Evolutionary conservation across 2,888 invertebrate genomes (phyloP).

Genomic region (Noctua pronuba): DNA sequence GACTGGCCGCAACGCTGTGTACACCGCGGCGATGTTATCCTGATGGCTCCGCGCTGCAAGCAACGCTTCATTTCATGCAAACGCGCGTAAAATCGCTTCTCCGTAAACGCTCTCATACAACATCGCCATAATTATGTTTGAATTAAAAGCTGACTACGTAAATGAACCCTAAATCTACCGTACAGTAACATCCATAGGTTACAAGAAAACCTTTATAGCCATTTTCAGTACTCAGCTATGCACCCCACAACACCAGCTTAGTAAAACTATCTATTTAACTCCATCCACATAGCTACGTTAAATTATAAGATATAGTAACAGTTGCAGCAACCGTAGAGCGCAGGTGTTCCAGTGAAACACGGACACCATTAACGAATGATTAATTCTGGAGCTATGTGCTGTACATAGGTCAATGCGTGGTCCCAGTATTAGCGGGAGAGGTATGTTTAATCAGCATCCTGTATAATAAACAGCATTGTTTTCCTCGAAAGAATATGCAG

Average conservation of each 20-base stretch:
- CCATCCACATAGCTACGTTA: background rate
- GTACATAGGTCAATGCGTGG: slow-evolving; percentile 40
- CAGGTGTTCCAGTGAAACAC: slow-evolving; percentile 71
- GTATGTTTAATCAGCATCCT: background rate
- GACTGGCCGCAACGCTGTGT: no score
- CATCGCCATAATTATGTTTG: no score
- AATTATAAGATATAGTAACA: slow-evolving; percentile 33
- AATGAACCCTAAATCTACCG: background rate
- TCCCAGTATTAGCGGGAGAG: slow-evolving; percentile 38
- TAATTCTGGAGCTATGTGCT: slow-evolving; percentile 69
- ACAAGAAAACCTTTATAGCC: background rate
- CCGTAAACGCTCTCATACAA: no score
- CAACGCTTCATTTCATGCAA: no score
- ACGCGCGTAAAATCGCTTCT: no score
- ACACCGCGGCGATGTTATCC: no score
- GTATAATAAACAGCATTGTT: no score
- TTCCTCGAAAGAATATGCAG: background rate
- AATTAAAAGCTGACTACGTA: no score
- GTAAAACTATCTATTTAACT: slow-evolving; percentile 20
- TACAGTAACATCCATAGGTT: background rate
- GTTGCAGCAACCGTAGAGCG: slow-evolving; percentile 50
- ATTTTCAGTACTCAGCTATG: background rate
- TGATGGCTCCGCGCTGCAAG: no score
- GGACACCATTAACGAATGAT: slow-evolving; percentile 75
- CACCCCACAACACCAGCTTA: background rate